Evolutionary conservation across 2,888 invertebrate genomes (phyloP).

Genomic region (Tipula unca): DNA sequence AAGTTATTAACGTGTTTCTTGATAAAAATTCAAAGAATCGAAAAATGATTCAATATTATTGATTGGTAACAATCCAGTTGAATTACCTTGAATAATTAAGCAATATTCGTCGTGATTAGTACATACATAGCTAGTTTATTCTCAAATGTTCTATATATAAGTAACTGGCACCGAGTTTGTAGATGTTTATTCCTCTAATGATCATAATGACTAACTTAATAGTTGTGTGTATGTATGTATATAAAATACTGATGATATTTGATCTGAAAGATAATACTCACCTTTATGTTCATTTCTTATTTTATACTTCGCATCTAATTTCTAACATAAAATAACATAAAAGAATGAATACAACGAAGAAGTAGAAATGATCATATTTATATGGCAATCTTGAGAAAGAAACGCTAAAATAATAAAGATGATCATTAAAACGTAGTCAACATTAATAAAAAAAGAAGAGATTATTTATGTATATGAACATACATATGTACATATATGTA

Average conservation of each 20-base stretch:
- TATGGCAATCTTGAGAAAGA: neutral
- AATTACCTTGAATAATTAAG: no score
- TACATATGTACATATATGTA: neutral
- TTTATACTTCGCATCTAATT: neutral
- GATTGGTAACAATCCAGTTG: neutral
- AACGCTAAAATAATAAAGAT: neutral
- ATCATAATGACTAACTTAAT: no score
- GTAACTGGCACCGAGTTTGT: no score
- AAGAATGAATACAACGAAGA: neutral
- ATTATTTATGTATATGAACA: neutral
- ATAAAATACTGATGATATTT: neutral
- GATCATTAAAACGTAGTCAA: neutral
- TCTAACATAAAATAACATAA: neutral
- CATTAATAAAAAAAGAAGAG: neutral
- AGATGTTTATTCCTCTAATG: no score
- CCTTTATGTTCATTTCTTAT: neutral
- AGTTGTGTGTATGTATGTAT: neutral
- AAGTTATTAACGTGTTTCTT: neutral
- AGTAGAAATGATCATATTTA: neutral
- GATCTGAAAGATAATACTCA: conserved; percentile 8
- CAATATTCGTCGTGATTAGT: no score
- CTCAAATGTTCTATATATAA: no score
- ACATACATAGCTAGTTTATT: no score
- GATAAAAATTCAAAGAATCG: neutral
- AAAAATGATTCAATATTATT: neutral